Percentiles rank a stretch among this genome's conserved stretches.
phyloP scores from a whole-genome alignment of 2,797 vertebrate genomes.

The Fistularia commersonii region DNA sequence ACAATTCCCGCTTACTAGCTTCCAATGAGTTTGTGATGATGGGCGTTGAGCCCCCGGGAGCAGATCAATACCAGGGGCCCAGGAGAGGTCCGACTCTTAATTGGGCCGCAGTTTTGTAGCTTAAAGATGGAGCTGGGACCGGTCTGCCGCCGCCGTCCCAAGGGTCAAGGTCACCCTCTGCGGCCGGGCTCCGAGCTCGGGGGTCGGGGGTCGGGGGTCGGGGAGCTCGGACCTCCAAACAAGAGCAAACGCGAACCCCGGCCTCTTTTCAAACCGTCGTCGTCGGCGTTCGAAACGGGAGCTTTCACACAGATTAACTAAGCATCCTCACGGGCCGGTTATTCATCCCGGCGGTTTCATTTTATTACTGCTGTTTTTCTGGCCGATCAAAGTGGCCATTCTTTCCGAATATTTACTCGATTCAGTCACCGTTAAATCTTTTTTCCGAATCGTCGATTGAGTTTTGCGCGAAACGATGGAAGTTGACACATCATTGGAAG shows the following conservation, averaged over 20 bases:
- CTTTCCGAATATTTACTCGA: not conserved
- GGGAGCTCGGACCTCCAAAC: slow-evolving; percentile 21
- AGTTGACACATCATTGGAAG: no score
- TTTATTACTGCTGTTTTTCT: no score
- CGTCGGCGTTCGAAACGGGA: not conserved
- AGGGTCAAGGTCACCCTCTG: slow-evolving; percentile 43
- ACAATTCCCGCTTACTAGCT: slow-evolving; percentile 6
- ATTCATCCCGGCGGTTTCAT: no score
- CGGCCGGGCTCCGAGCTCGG: slow-evolving; percentile 10
- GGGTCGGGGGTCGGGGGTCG: not conserved
- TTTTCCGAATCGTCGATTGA: not conserved
- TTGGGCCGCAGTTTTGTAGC: slow-evolving; percentile 47
- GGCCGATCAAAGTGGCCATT: not conserved
- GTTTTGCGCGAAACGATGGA: no score
- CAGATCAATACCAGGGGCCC: slow-evolving; percentile 57
- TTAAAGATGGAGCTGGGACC: slow-evolving; percentile 41
- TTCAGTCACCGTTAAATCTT: no score
- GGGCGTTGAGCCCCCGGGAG: slow-evolving; percentile 32
- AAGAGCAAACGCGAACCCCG: slow-evolving; percentile 12
- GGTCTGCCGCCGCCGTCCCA: slow-evolving; percentile 34
- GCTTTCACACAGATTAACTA: no score
- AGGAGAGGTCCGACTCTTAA: slow-evolving; percentile 65
- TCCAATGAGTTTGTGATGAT: slow-evolving; percentile 47
- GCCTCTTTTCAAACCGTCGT: slow-evolving; percentile 13
- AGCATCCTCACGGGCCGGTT: no score